Evolutionary conservation across 1,140 invertebrate genomes (phyloP).

Genomic region (Cheumatopsyche charites): DNA sequence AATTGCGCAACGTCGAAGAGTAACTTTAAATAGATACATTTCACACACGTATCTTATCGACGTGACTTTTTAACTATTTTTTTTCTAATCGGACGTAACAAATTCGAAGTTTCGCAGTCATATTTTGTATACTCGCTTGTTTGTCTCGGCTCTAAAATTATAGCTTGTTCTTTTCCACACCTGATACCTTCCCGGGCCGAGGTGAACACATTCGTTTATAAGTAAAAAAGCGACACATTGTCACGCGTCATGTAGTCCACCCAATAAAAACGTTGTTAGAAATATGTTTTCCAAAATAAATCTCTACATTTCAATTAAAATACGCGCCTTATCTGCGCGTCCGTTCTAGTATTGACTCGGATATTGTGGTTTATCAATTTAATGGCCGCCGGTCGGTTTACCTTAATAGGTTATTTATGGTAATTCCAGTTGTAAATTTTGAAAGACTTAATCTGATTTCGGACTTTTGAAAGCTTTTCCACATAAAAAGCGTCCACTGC

Average conservation of each 20-base stretch:
- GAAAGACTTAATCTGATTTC: slow-evolving; percentile 37
- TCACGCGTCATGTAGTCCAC: slow-evolving; percentile 27
- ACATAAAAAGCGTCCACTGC: slow-evolving; percentile 26
- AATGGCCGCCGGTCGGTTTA: slow-evolving; percentile 28
- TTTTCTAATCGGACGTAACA: no score
- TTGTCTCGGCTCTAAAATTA: neutral
- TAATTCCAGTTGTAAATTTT: slow-evolving; percentile 39
- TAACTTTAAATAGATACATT: no score
- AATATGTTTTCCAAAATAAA: slow-evolving; percentile 36
- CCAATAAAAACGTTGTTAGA: slow-evolving; percentile 11
- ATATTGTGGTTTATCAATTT: slow-evolving; percentile 31
- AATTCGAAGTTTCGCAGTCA: no score
- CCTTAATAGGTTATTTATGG: slow-evolving; percentile 39
- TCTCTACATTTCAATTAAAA: slow-evolving; percentile 39
- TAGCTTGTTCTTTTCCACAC: slow-evolving; percentile 12
- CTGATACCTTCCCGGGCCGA: neutral
- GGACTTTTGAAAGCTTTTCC: slow-evolving; percentile 36
- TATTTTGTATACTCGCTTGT: no score
- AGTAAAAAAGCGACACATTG: slow-evolving; percentile 15
- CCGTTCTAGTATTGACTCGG: slow-evolving; percentile 29
- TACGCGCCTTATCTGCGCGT: neutral
- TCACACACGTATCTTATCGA: no score
- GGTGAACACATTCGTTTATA: neutral
- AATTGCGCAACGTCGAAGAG: no score
- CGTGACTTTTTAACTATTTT: no score